Evolutionary conservation across 1,140 invertebrate species (phyloP), one percentile per base, ranked within the genome.

Genomic region (Branchinecta lynchi): DNA sequence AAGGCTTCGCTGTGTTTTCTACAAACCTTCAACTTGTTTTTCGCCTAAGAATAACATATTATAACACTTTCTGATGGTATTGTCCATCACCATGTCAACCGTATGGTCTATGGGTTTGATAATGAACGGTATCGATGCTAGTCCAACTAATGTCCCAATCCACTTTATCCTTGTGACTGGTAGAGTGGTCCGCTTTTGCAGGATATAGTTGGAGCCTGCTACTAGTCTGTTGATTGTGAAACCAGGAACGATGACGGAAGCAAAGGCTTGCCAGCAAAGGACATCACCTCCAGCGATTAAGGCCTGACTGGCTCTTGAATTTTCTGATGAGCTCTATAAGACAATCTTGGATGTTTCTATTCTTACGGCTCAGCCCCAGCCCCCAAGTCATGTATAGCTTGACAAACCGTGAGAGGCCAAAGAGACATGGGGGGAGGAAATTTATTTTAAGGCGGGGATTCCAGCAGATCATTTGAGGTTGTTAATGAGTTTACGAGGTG

Each of bases 211-310:
- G 0, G 86, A 84, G 21, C 80, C 74, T 10, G 84, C 84, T 79
- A 89, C 94, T 69, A 92, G 80, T 74, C 92, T 83, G 79, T 98
- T 97, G 69, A 98, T 96, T 8, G 89, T 89, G 70, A 92, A 85
- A 21, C 95, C 95, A 32, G 95, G 94, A 73, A 98, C 86, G 32
- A 87, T 82, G 3, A 98, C 88, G 6, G 93, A 96, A 8, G 94
- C 95, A 67, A 97, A 82, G 67, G 89, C 86, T 78, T 98, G 94
- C 95, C 94, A 97, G 5, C 91, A 75, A 9, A 97, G 79, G 0
- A 90, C 92, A 79, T 98, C 94, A 0, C 82, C 81, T 7, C 87
- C 86, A 45, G 86, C 85, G n/a, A 84, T 78, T 0, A 83, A 66
- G 46, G 86, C 80, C 66, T 82, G 80, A 66, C 79, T 82, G 6